These are phyloP conservation scores for Amiota mariae DNA, from an alignment of 2,888 invertebrate genomes.

Conservation along the genomic window DNA sequence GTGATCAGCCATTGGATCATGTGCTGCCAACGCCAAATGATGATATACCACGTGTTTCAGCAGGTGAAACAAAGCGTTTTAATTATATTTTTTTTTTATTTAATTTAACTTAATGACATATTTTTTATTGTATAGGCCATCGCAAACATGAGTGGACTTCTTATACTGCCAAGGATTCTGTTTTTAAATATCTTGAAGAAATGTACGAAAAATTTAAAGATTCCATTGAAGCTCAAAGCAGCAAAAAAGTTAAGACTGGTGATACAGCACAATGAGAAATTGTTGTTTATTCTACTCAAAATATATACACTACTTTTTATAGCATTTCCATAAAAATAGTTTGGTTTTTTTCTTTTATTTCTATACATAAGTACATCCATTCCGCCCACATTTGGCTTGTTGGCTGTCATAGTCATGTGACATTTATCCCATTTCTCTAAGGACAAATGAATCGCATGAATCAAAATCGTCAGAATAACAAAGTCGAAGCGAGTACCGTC, in stretches of 20 bases:
- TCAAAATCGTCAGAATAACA: conserved; percentile 41
- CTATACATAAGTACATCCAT: background rate
- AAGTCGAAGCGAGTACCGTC: conserved; percentile 13
- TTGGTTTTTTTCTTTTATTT: background rate
- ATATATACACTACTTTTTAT: conserved; percentile 1
- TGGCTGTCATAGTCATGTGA: conserved; percentile 43
- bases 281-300: background rate
- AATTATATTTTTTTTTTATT: background rate
- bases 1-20: conserved; percentile 76
- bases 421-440: conserved; percentile 63
- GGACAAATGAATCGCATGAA: conserved; percentile 57
- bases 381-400: background rate
- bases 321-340: background rate
- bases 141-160: conserved; percentile 83
- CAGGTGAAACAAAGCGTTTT: conserved; percentile 73
- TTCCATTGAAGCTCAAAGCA: conserved; percentile 16
- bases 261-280: background rate
- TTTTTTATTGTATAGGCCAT: conserved; percentile 74
- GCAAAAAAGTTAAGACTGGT: background rate
- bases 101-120: background rate
- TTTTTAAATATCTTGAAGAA: conserved; percentile 78
- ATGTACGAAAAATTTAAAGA: conserved; percentile 55
- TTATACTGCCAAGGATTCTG: conserved; percentile 78
- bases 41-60: conserved; percentile 78
- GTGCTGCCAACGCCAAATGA: conserved; percentile 73